These are phyloP conservation scores for Philereme vetulata DNA, from an alignment of 2,888 invertebrate species.

Conservation along the genomic window DNA sequence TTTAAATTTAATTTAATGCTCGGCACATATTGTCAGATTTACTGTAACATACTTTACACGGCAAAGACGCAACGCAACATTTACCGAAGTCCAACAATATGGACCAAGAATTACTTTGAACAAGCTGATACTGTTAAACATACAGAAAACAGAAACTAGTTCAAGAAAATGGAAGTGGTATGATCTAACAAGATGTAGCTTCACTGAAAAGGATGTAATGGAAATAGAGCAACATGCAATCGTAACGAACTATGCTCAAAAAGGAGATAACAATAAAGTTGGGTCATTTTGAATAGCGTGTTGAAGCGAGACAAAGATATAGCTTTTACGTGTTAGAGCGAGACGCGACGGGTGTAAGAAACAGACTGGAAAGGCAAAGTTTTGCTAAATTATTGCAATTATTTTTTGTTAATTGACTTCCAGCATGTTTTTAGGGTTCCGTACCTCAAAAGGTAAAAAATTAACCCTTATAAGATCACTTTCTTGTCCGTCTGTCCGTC, in stretches of 20 bases:
- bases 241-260: constrained; percentile 53
- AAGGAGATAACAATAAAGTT: constrained; percentile 68
- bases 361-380: constrained; percentile 56
- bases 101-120: too few species aligned
- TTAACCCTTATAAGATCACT: too few species aligned
- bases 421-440: background rate
- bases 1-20: too few species aligned
- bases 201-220: constrained; percentile 1
- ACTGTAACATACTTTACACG: too few species aligned
- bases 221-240: constrained; percentile 46
- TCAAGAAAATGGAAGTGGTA: constrained; percentile 10
- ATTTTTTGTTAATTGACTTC: constrained; percentile 66
- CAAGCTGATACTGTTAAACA: too few species aligned
- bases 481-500: too few species aligned
- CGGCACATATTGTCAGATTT: too few species aligned
- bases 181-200: constrained; percentile 10
- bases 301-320: constrained; percentile 50
- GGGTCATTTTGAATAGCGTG: constrained; percentile 52
- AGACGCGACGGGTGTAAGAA: constrained; percentile 45
- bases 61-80: too few species aligned
- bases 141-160: too few species aligned
- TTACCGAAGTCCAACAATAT: too few species aligned
- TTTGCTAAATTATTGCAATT: constrained; percentile 63
- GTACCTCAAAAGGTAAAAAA: too few species aligned
- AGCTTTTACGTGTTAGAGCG: constrained; percentile 30